Base-by-base conservation (phyloP, 2,888 invertebrate species). In the Escarpia spicata region DNA sequence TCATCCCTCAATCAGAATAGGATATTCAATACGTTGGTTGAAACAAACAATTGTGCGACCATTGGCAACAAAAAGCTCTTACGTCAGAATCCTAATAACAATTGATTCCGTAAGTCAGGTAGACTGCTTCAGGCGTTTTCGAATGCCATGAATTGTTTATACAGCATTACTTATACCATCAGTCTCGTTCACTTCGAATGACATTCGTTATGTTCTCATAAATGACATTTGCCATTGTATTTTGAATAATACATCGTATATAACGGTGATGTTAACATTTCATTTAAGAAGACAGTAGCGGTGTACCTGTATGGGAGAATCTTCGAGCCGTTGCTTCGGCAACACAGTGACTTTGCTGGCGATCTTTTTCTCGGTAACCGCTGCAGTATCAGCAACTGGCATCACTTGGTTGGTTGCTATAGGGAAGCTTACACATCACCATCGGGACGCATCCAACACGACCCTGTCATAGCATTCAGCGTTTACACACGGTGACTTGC, bases 91-190 rank as follows among this genome's bases (percentile, higher is more conserved):
- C 19, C 19, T 75, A 26, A 26, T 75, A 26, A 26, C 15, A 26
- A 2, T 26, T 26, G 75, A 26, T 75, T 75, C 26, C 19, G 26
- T 26, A 6, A 75, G 0, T 26, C 19, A 19, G 4, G 26, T 26
- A 75, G 2, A 26, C 19, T 26, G 75, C 75, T 75, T 75, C 26
- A 75, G 6, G 75, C 75, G 6, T 75, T 3, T 75, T 19, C 75
- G 75, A 75, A 75, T 75, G 75, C 19, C 75, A 75, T 75, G 75
- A 75, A 75, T 75, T 75, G 75, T 75, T 75, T 75, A 75, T 75
- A 75, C 75, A 75, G 26, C n/a, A 3, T 19, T 26, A 19, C 75
- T 75, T 19, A 75, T 6, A 26, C n/a, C 75, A 75, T 75, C 75
- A 19, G 75, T 75, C 75, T 75, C 19, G 75, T 75, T 75, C 75